Base-by-base conservation (phyloP, 1,140 invertebrate species). In the Drosophila murphyi region DNA sequence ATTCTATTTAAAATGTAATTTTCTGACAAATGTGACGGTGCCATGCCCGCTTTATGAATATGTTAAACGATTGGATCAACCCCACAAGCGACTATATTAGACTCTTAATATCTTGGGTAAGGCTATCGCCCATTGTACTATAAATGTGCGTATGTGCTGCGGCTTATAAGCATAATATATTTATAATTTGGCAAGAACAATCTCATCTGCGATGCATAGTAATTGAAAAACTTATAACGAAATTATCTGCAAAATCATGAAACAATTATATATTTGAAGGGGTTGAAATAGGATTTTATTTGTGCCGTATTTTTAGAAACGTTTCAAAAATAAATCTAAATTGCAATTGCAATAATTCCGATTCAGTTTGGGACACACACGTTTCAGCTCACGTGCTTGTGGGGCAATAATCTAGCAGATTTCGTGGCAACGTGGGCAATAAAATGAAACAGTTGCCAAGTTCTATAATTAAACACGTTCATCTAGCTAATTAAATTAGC, bases 321-420 rank as follows among this genome's bases (percentile, higher is more conserved):
- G 6, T 6, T 51, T 72, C 60, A 72, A 45, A 72, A 72, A 72
- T 72, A 72, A 68, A 50, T 60, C 43, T 41, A 20, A 20, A 20
- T 20, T 20, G 20, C 20, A 54, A 51, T 78, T 70, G 60, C 63
- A 70, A 75, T 63, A 55, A 54, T 78, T 71, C 50, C 41, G 61
- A 50, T 70, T 37, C 56, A 28, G 32, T 52, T 35, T 20, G 20
- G 70, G 68, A 62, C 70, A 77, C 71, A 62, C 70, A 72, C 65
- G 63, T 70, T 70, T 69, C 56, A 7, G 60, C 45, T 80, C 71
- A 68, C 75, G 71, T 68, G 71, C 64, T 55, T 55, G 55, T 54
- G 50, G 52, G 55, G 70, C 75, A 80, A 78, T 80, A 80, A 74
- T 80, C 75, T 80, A 80, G 78, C 70, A 37, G 78, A 57, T 80